A percentile compares a stretch with the other conserved stretches of the same genome.
Evolutionary conservation across 2,113 vertebrate species (phyloP).

Genomic region (Festucalex cinctus): DNA sequence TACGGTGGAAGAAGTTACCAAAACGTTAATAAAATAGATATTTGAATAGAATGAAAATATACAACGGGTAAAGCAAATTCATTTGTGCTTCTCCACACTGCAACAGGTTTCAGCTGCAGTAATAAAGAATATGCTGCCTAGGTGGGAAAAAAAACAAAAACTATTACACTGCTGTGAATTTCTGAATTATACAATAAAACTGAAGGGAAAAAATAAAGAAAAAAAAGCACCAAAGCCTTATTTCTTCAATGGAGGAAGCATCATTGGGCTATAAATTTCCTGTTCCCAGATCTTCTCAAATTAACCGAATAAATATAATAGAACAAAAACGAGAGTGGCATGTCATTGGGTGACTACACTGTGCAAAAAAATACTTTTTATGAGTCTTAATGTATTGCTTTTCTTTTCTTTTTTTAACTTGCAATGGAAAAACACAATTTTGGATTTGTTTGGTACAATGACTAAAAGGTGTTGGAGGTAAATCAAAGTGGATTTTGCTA

Average conservation of each 20-base stretch:
- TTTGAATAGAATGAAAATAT: constrained; percentile 1
- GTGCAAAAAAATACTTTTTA: constrained; percentile 21
- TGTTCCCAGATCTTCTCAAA: constrained; percentile 16
- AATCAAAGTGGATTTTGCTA: not conserved
- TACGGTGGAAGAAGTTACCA: too few relatives aligned
- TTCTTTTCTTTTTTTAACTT: not conserved
- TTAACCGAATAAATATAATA: constrained; percentile 32
- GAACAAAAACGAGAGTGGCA: not conserved
- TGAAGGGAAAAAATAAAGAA: not conserved
- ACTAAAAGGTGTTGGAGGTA: not conserved
- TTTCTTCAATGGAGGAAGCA: constrained; percentile 27
- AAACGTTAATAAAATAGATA: not conserved
- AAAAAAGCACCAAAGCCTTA: constrained; percentile 16
- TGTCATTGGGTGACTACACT: constrained; percentile 14
- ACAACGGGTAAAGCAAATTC: not conserved
- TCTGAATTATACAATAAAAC: constrained; percentile 36
- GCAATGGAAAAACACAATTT: not conserved
- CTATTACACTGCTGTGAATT: constrained; percentile 37
- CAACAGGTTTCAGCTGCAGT: constrained; percentile 21
- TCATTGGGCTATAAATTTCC: constrained; percentile 5
- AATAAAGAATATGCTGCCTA: constrained; percentile 33
- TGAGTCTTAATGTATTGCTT: not conserved
- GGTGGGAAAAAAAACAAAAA: constrained; percentile 9
- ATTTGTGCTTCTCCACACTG: constrained; percentile 4
- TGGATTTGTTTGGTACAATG: not conserved